Percentiles rank a stretch among this genome's conserved stretches.
These are phyloP conservation scores for Sinocyclocheilus rhinocerous DNA, from an alignment of 2,113 vertebrate species.

Conservation along the genomic window DNA sequence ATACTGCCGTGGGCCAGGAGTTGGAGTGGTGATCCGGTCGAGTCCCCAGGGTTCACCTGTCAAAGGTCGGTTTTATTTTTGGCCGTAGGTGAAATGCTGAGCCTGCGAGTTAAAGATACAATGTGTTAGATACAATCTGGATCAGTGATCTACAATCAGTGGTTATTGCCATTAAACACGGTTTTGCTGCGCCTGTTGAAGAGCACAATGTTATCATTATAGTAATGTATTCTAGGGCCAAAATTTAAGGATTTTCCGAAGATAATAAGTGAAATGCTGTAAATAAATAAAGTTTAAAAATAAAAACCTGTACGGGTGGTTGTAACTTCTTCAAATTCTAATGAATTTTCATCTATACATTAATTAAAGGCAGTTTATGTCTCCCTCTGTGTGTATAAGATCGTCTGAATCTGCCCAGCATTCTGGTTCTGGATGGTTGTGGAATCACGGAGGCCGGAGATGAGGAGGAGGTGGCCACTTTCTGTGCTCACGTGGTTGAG, in stretches of 20 bases:
- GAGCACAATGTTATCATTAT: not conserved
- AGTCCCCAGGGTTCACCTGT: constrained; percentile 91
- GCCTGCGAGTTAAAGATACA: not conserved
- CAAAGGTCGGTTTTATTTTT: constrained; percentile 80
- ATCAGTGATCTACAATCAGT: not conserved
- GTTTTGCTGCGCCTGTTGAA: not conserved
- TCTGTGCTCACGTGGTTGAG: constrained; percentile 92
- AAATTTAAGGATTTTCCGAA: not conserved
- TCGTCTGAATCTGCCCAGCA: constrained; percentile 89
- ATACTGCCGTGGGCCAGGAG: constrained; percentile 88
- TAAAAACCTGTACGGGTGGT: not conserved
- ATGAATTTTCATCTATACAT: not conserved
- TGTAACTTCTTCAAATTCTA: not conserved
- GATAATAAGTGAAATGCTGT: not conserved
- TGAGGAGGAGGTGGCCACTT: constrained; percentile 86
- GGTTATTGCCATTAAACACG: not conserved
- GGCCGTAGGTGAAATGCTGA: not conserved
- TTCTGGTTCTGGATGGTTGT: constrained; percentile 88
- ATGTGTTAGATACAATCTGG: not conserved
- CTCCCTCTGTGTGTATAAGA: constrained; percentile 69
- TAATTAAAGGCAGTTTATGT: not conserved
- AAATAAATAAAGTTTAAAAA: not conserved
- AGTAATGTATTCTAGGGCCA: not conserved
- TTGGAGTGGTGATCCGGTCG: constrained; percentile 86
- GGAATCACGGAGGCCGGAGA: constrained; percentile 92